These are phyloP conservation scores for Anticlea derivata DNA, from an alignment of 2,888 invertebrate genomes.

Conservation along the genomic window DNA sequence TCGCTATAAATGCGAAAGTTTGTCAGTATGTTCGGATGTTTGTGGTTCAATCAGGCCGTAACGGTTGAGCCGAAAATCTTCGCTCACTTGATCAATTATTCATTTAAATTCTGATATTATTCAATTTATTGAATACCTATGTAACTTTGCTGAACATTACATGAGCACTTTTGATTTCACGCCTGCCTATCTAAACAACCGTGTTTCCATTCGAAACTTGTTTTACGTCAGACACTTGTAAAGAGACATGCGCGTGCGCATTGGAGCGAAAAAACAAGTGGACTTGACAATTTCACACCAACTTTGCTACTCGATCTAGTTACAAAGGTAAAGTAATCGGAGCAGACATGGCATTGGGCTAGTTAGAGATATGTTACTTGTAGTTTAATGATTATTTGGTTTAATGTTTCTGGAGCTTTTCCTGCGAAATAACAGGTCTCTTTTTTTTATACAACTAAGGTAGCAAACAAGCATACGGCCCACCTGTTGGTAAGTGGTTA, in stretches of 20 bases:
- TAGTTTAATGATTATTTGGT: too few species aligned
- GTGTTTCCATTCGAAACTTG: constrained; percentile 28
- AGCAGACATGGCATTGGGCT: constrained; percentile 13
- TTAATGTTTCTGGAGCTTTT: too few species aligned
- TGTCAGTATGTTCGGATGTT: too few species aligned
- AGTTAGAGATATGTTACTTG: not conserved
- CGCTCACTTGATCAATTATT: too few species aligned
- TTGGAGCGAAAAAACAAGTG: constrained; percentile 30
- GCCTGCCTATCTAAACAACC: constrained; percentile 17
- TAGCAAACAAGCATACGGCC: too few species aligned
- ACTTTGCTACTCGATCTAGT: constrained; percentile 27
- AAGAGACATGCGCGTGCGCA: constrained; percentile 18
- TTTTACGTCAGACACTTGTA: constrained; percentile 26
- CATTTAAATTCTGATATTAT: too few species aligned
- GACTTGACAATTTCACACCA: constrained; percentile 38
- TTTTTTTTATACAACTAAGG: too few species aligned
- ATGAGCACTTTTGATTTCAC: constrained; percentile 30
- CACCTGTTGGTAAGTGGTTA: too few species aligned
- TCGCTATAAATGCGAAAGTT: too few species aligned
- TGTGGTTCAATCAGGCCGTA: too few species aligned
- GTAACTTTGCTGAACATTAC: constrained; percentile 13
- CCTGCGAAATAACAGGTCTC: too few species aligned
- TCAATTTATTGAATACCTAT: not conserved
- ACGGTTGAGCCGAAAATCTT: too few species aligned
- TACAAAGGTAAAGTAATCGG: constrained; percentile 22